A percentile compares a stretch with the other conserved stretches of the same genome.
Evolutionary conservation across 2,797 vertebrate genomes (phyloP).

Genomic region (Galago senegalensis): DNA sequence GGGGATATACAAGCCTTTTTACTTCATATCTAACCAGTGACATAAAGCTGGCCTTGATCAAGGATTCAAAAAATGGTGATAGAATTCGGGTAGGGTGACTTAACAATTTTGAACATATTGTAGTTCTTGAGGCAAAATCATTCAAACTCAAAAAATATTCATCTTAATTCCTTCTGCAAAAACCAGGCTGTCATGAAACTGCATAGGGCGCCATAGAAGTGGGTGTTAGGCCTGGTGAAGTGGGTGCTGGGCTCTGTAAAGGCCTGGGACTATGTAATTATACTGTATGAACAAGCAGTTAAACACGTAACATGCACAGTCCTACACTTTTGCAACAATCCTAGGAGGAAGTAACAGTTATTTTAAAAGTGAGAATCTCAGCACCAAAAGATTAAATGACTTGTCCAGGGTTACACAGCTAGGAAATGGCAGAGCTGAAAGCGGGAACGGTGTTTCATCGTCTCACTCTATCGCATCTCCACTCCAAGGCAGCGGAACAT

Average conservation of each 20-base stretch:
- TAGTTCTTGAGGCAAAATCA: constrained; percentile 5
- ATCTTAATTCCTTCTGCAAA: neutral
- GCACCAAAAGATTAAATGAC: neutral
- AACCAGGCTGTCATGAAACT: neutral
- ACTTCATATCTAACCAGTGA: constrained; percentile 23
- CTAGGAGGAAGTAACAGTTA: neutral
- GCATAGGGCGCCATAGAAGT: neutral
- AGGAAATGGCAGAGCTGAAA: neutral
- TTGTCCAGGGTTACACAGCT: neutral
- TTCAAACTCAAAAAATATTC: neutral
- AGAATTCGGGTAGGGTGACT: neutral
- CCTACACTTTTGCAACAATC: neutral
- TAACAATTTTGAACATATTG: neutral
- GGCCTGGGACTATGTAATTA: neutral
- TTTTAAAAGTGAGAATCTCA: neutral
- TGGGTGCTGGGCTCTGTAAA: neutral
- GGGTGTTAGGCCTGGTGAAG: neutral
- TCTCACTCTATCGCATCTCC: neutral
- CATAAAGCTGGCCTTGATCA: neutral
- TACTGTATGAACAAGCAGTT: neutral
- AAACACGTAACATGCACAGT: neutral
- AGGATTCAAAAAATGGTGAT: constrained; percentile 37
- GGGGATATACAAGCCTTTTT: neutral
- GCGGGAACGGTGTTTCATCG: neutral
- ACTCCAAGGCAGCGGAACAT: neutral